phyloP scores from a whole-genome alignment of 2,797 vertebrate species.

The Smutsia gigantea region DNA sequence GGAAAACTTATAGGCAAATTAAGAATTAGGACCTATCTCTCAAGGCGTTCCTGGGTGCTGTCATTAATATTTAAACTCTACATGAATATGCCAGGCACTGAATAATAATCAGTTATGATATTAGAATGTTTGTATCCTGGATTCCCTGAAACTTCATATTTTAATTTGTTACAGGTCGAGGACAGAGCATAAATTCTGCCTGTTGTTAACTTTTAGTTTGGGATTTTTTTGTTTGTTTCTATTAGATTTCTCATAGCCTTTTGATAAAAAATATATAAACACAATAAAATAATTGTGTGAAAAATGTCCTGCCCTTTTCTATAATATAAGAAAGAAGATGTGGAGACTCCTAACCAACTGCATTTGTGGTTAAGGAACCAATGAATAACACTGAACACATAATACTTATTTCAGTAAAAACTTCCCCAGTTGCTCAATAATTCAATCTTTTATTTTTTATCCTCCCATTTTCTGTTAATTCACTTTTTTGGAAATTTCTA shows the following conservation, averaged over 20 bases:
- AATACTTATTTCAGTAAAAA: slow-evolving; percentile 52
- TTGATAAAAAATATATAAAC: slow-evolving; percentile 71
- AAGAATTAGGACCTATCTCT: slow-evolving; percentile 64
- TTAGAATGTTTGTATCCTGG: slow-evolving; percentile 26
- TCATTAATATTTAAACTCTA: slow-evolving; percentile 79
- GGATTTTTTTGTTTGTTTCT: slow-evolving; percentile 65
- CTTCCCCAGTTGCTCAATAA: neutral
- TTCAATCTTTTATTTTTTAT: slow-evolving; percentile 55
- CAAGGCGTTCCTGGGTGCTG: slow-evolving; percentile 48
- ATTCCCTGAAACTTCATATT: slow-evolving; percentile 63
- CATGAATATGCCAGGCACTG: neutral
- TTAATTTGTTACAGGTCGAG: slow-evolving; percentile 60
- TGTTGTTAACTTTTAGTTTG: slow-evolving; percentile 69
- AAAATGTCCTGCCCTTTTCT: slow-evolving; percentile 80
- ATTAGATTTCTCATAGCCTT: slow-evolving; percentile 75
- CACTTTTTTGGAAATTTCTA: slow-evolving; percentile 50
- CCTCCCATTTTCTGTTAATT: slow-evolving; percentile 26
- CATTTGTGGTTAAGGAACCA: slow-evolving; percentile 51
- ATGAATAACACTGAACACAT: slow-evolving; percentile 65
- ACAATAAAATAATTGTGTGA: slow-evolving; percentile 78
- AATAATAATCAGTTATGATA: slow-evolving; percentile 55
- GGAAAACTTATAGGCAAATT: slow-evolving; percentile 65
- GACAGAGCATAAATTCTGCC: slow-evolving; percentile 67
- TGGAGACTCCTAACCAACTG: slow-evolving; percentile 67
- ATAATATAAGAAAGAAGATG: slow-evolving; percentile 75